Evolutionary conservation across 2,888 invertebrate species (phyloP).

Genomic region (Amblyjoppa proteus): DNA sequence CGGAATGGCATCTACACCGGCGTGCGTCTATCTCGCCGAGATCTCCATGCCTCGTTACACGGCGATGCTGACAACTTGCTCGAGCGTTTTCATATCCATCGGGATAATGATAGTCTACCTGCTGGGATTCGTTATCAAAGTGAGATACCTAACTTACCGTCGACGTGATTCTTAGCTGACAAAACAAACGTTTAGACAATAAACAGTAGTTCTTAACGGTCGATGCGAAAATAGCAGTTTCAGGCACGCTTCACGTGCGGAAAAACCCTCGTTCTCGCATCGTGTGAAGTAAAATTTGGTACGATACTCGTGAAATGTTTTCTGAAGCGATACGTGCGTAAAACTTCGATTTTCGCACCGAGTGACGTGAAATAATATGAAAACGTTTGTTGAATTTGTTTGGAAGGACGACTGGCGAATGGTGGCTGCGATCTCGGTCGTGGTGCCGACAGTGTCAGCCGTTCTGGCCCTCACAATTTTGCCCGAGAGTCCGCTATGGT

Average conservation of each 20-base stretch:
- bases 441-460: slow-evolving; percentile 81
- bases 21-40: slow-evolving; percentile 86
- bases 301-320: no score
- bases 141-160: slow-evolving; percentile 63
- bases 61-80: slow-evolving; percentile 85
- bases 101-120: slow-evolving; percentile 85
- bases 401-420: slow-evolving; percentile 83
- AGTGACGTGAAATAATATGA: neutral
- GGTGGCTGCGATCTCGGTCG: slow-evolving; percentile 79
- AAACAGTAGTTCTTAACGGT: neutral
- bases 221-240: neutral
- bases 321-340: no score
- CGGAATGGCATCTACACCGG: slow-evolving; percentile 85
- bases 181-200: no score
- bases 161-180: no score
- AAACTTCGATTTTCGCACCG: no score
- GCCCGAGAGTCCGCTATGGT: slow-evolving; percentile 86
- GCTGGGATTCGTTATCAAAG: slow-evolving; percentile 84
- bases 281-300: no score
- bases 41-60: slow-evolving; percentile 83
- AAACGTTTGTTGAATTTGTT: slow-evolving; percentile 51
- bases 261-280: no score
- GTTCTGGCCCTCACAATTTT: slow-evolving; percentile 81
- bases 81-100: slow-evolving; percentile 84
- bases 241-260: neutral